Conservation (phyloP, 2,888 invertebrate genomes). For the Dolomedes plantarius region DNA sequence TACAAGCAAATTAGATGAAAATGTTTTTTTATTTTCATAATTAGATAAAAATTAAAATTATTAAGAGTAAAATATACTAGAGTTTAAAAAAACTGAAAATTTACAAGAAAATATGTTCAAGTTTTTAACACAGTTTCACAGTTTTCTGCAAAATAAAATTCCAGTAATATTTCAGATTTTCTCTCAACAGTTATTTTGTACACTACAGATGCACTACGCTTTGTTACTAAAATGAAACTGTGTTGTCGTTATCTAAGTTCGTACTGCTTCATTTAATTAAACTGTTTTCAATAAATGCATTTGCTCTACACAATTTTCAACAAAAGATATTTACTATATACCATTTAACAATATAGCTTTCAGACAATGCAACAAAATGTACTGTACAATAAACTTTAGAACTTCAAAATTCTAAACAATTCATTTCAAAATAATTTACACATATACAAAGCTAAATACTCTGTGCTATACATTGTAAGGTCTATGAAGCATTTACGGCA, state of each 20-base stretch:
- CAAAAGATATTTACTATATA: slow-evolving; percentile 32
- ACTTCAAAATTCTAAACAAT: slow-evolving; percentile 20
- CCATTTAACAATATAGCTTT: slow-evolving; percentile 26
- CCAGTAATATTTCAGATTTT: not conserved
- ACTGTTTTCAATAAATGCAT: not conserved
- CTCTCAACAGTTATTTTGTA: not conserved
- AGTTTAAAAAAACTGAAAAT: not conserved
- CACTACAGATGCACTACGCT: not conserved
- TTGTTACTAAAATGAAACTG: not conserved
- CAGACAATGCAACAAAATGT: slow-evolving; percentile 25
- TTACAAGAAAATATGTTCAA: not conserved
- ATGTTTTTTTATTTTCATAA: not conserved
- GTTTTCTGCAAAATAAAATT: not conserved
- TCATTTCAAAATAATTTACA: slow-evolving; percentile 35
- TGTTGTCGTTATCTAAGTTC: not conserved
- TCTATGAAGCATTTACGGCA: slow-evolving; percentile 19
- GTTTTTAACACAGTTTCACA: not conserved
- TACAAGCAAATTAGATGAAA: not conserved
- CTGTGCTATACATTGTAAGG: slow-evolving; percentile 17
- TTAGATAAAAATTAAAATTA: not conserved
- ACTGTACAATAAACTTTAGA: slow-evolving; percentile 29
- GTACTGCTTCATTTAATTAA: not conserved
- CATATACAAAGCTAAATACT: slow-evolving; percentile 25
- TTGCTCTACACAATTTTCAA: not conserved
- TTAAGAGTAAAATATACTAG: not conserved